Percentiles rank a stretch among this genome's conserved stretches.
These are phyloP conservation scores for Arctopsyche grandis DNA, from an alignment of 1,140 invertebrate species.

Conservation along the genomic window DNA sequence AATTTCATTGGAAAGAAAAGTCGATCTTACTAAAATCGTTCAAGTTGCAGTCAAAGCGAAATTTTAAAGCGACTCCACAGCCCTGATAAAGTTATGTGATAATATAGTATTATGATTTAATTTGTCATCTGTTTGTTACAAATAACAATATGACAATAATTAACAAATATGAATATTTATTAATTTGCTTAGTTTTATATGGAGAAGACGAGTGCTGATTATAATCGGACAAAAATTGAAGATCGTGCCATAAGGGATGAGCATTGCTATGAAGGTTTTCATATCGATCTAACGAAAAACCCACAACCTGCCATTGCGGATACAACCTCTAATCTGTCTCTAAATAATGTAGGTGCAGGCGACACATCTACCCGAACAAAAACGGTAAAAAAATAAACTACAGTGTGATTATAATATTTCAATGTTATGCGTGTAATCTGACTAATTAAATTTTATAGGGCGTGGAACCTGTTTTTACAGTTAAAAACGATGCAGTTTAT, in stretches of 20 bases:
- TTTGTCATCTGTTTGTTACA: too few relatives aligned
- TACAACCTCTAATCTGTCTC: constrained; percentile 16
- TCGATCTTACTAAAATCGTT: too few relatives aligned
- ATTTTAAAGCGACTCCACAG: too few relatives aligned
- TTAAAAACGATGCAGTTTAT: constrained; percentile 68
- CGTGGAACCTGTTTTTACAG: constrained; percentile 60
- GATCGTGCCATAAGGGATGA: not conserved
- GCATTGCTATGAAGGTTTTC: not conserved
- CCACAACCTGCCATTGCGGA: not conserved
- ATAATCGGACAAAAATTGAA: constrained; percentile 35
- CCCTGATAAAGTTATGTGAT: too few relatives aligned
- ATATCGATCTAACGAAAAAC: not conserved
- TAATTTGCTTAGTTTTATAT: constrained; percentile 35
- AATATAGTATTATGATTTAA: too few relatives aligned
- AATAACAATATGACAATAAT: too few relatives aligned
- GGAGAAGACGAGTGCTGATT: not conserved
- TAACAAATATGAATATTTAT: too few relatives aligned
- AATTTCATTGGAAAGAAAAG: too few relatives aligned
- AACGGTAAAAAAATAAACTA: constrained; percentile 56
- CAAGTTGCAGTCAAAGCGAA: too few relatives aligned
- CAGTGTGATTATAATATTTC: too few relatives aligned
- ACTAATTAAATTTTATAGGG: constrained; percentile 37
- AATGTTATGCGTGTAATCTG: constrained; percentile 16
- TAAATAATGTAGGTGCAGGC: constrained; percentile 7
- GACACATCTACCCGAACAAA: constrained; percentile 45